Conservation (phyloP, 2,797 vertebrate species). For the Diglossa cyanea region DNA sequence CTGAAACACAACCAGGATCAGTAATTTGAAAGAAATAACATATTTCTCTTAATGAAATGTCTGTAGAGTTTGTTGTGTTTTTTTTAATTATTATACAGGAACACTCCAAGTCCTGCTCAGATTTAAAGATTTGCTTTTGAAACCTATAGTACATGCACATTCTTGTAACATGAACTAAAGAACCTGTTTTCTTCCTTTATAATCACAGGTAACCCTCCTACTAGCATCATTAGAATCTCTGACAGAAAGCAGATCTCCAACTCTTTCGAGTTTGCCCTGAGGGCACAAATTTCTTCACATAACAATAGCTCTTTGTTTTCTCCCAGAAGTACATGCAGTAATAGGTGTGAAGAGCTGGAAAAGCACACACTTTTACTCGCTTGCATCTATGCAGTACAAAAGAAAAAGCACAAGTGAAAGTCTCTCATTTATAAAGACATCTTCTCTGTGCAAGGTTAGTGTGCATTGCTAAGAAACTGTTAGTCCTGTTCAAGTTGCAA, state of each 20-base stretch:
- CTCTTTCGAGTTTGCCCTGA: background rate
- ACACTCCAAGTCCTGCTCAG: background rate
- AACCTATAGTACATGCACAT: background rate
- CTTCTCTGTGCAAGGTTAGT: background rate
- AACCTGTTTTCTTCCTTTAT: background rate
- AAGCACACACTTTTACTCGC: background rate
- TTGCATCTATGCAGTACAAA: background rate
- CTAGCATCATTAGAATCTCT: background rate
- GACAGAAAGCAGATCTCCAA: background rate
- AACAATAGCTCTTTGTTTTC: background rate
- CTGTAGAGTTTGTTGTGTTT: background rate
- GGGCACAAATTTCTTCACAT: background rate
- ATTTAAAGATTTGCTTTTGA: background rate
- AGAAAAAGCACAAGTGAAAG: background rate
- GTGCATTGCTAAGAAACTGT: background rate
- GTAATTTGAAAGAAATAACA: background rate
- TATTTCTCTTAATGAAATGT: background rate
- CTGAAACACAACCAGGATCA: background rate
- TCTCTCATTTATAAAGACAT: background rate
- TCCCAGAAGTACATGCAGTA: background rate
- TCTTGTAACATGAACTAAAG: background rate
- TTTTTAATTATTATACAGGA: background rate
- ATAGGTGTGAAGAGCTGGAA: background rate
- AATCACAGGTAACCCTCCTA: constrained; percentile 6
- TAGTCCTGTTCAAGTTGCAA: background rate